Conservation (phyloP, 2,113 vertebrate genomes). For the Polypterus senegalus region DNA sequence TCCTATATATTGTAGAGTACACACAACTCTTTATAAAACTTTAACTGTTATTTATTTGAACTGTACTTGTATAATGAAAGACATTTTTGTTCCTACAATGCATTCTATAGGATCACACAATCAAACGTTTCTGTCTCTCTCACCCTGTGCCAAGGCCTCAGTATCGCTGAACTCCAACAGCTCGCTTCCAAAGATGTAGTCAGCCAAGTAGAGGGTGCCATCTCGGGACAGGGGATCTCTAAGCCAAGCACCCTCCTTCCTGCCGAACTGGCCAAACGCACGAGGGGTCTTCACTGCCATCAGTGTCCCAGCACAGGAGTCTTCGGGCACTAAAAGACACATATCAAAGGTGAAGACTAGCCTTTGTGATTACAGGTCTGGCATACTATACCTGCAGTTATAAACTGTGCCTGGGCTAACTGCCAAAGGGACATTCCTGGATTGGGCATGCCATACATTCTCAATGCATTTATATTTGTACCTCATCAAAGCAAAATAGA, state of each 20-base stretch:
- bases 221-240: background rate
- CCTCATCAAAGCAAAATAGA: background rate
- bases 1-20: too few species aligned
- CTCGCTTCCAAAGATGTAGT: constrained; percentile 4
- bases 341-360: background rate
- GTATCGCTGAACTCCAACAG: constrained; percentile 8
- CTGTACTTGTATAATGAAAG: too few species aligned
- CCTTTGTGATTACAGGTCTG: background rate
- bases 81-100: background rate
- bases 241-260: constrained; percentile 7
- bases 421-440: background rate
- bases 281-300: background rate
- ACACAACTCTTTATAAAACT: background rate
- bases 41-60: background rate
- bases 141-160: constrained; percentile 8
- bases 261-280: background rate
- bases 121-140: background rate
- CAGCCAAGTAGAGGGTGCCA: constrained; percentile 5
- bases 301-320: constrained; percentile 1
- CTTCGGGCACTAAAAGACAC: background rate
- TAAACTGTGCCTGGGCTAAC: too few species aligned
- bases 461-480: background rate
- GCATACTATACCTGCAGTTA: background rate
- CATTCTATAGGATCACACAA: too few species aligned
- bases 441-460: background rate